Evolutionary conservation across 2,888 invertebrate genomes (phyloP).

Genomic region (Penaeus monodon): DNA sequence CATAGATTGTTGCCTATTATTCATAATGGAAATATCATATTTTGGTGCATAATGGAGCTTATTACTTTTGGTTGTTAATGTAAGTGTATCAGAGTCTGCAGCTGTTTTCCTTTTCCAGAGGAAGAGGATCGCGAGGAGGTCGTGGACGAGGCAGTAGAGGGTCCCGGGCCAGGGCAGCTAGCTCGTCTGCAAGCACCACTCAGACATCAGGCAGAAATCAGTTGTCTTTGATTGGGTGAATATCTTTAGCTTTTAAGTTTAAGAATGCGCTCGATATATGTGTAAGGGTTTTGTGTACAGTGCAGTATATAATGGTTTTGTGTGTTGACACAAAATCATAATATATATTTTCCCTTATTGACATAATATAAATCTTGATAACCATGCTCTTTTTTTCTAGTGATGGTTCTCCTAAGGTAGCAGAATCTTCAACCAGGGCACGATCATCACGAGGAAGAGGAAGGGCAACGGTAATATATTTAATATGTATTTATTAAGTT

Average conservation of each 20-base stretch:
- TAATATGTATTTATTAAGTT: not conserved
- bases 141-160: not conserved
- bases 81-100: no score
- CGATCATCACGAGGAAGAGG: slow-evolving; percentile 5
- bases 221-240: no score
- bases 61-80: no score
- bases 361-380: not conserved
- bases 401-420: slow-evolving; percentile 14
- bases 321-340: no score
- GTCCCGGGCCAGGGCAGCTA: not conserved
- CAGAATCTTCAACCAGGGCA: not conserved
- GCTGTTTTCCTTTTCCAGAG: not conserved
- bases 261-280: no score
- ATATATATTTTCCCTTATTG: not conserved
- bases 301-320: no score
- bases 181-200: not conserved
- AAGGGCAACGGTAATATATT: not conserved
- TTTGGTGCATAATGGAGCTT: no score
- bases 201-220: not conserved
- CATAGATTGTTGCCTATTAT: no score
- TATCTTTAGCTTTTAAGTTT: no score
- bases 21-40: no score
- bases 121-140: slow-evolving; percentile 7
- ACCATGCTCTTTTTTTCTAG: not conserved
- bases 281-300: no score